Conservation (phyloP, 2,888 invertebrate genomes). For the Craniophora ligustri region DNA sequence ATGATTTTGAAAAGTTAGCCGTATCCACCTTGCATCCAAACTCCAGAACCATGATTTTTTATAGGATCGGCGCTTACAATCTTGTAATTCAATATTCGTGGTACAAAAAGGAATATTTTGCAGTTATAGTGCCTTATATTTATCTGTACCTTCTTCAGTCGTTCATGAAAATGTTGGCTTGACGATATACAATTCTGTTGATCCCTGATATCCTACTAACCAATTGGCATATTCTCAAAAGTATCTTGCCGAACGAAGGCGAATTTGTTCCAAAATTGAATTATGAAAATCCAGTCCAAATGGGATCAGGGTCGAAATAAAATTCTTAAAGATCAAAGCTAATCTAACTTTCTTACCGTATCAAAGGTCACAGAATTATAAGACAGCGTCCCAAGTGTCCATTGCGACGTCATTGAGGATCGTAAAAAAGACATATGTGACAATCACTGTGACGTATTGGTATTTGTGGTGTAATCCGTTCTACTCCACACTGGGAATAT, state of each 20-base stretch:
- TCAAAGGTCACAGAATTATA: slow-evolving; percentile 47
- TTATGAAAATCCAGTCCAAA: slow-evolving; percentile 24
- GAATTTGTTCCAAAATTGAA: slow-evolving; percentile 25
- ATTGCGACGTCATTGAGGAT: slow-evolving; percentile 45
- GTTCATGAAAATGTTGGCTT: too few relatives aligned
- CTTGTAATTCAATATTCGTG: too few relatives aligned
- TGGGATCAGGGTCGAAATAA: slow-evolving; percentile 25
- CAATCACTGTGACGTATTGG: slow-evolving; percentile 66
- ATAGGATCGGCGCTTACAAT: too few relatives aligned
- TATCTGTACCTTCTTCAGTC: too few relatives aligned
- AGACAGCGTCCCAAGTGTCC: slow-evolving; percentile 31
- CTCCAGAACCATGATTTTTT: too few relatives aligned
- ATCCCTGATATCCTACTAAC: too few relatives aligned
- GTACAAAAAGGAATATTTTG: too few relatives aligned
- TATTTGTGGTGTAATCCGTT: slow-evolving; percentile 54
- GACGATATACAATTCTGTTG: too few relatives aligned
- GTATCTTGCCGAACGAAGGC: neutral
- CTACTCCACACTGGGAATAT: slow-evolving; percentile 28
- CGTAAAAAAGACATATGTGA: slow-evolving; percentile 71
- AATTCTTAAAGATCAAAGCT: slow-evolving; percentile 38
- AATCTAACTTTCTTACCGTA: slow-evolving; percentile 44
- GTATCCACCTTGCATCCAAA: too few relatives aligned
- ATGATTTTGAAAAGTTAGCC: too few relatives aligned
- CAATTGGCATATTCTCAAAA: neutral
- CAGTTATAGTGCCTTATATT: too few relatives aligned